Evolutionary conservation across 64 coral and sea anemone species (phyloP), one percentile per base, ranked within the genome.

Genomic region (Cladopsammia gracilis): DNA sequence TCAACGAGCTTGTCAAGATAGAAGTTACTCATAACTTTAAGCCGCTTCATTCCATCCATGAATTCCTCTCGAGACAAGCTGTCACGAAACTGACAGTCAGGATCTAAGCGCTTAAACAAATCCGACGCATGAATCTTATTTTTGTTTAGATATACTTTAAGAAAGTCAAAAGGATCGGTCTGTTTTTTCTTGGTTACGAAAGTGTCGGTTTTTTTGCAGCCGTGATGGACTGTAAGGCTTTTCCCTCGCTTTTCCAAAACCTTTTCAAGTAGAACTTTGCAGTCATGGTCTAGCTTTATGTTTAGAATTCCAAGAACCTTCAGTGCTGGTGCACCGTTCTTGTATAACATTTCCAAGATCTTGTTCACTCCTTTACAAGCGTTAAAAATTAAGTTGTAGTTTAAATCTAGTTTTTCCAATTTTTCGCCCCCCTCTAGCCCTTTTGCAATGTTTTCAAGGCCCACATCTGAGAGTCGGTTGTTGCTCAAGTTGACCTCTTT

Each of bases 101-200:
- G 72, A 62, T 90, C 88, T 11, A 97, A 71, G 23, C 88, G 87
- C 51, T 94, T 97, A 22, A 97, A 97, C 87, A 97, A 60, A 79
- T 97, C 95, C 1, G 91, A 94, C 2, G 92, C 89, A 67, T 97
- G 95, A 46, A 91, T 90, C 74, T 91, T 97, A 14, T 97, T 80
- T 88, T 94, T 90, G 14, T 90, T 87, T 7, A 97, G 64, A 74
- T 97, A 97, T 9, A 57, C 82, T 83, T 94, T 97, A 14, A 97
- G 78, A 34, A 97, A 82, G 6, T 94, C 92, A 26, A 91, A 71
- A 4, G 96, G 95, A 59, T 90, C 90, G 0, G 79, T 66, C 12
- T 97, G 82, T 13, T 4, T 90, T 25, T 91, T 94, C 49, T 94
- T 98, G 15, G 88, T 64, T 7, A 88, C 45, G 16, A 98, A 98